Percentiles rank a stretch among this genome's conserved stretches.
Conservation (phyloP, 92 coral and sea anemone species). For the Scolanthus callimorphus region DNA sequence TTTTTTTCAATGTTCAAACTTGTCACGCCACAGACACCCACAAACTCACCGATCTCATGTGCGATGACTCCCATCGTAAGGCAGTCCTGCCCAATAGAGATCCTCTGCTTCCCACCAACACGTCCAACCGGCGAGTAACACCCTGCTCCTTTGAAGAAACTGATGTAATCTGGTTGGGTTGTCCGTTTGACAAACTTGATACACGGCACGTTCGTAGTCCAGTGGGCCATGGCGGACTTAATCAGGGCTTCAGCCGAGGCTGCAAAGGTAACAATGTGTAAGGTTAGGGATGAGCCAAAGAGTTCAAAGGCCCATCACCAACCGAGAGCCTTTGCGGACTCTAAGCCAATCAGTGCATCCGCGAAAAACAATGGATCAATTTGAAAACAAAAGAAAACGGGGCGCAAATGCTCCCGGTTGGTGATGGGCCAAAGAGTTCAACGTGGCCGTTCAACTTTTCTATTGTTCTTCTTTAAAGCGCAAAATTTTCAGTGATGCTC, state of each 20-base stretch:
- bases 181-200: not conserved
- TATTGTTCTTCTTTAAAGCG: too few species aligned
- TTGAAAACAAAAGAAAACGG: not conserved
- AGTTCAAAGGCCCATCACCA: too few species aligned
- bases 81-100: conserved; percentile 33
- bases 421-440: too few species aligned
- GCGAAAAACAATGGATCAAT: too few species aligned
- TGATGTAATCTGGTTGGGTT: not conserved
- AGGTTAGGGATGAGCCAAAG: too few species aligned
- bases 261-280: not conserved
- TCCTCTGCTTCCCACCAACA: conserved; percentile 27
- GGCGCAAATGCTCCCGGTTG: too few species aligned
- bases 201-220: not conserved
- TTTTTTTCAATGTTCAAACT: too few species aligned
- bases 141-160: conserved; percentile 3
- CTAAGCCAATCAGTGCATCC: too few species aligned
- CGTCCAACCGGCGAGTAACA: conserved; percentile 33
- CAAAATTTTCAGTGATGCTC: too few species aligned
- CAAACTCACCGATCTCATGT: conserved; percentile 37
- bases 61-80: conserved; percentile 16
- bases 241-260: not conserved
- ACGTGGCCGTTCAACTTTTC: too few species aligned
- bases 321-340: too few species aligned
- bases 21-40: too few species aligned
- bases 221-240: not conserved